These are phyloP conservation scores for Bubalus kerabau DNA, from an alignment of 2,113 vertebrate genomes.

Conservation along the genomic window DNA sequence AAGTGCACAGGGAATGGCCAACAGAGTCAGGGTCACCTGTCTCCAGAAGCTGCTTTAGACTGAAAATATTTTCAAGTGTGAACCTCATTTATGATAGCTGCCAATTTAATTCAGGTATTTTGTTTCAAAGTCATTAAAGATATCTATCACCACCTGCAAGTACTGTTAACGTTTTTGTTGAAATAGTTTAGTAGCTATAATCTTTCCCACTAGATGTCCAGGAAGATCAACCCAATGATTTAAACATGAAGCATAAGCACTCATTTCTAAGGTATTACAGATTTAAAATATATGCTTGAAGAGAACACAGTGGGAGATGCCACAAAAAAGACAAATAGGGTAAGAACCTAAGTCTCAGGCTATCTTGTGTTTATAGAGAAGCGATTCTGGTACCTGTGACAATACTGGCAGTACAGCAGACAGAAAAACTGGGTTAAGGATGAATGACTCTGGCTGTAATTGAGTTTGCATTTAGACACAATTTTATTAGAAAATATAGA, in stretches of 20 bases:
- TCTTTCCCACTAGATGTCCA: not conserved
- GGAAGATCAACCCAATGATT: not conserved
- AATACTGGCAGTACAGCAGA: not conserved
- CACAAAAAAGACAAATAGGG: not conserved
- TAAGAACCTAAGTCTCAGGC: not conserved
- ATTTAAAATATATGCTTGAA: no score
- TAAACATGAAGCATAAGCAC: not conserved
- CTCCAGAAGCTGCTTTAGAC: not conserved
- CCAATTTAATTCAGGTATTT: not conserved
- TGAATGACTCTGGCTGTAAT: rapidly evolving
- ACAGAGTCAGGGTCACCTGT: not conserved
- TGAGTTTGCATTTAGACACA: not conserved
- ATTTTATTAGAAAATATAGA: not conserved
- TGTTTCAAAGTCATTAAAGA: conserved; percentile 44
- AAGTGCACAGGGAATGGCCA: rapidly evolving
- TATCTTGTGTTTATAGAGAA: rapidly evolving
- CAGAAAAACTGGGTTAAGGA: not conserved
- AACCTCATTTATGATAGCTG: not conserved
- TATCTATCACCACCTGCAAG: conserved; percentile 6
- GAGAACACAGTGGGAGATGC: not conserved
- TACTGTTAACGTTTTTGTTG: not conserved
- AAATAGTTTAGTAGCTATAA: not conserved
- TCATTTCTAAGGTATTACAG: not conserved
- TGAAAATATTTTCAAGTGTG: not conserved
- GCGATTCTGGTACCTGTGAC: rapidly evolving